phyloP scores from a whole-genome alignment of 2,113 vertebrate genomes.

The Pedionomus torquatus region DNA sequence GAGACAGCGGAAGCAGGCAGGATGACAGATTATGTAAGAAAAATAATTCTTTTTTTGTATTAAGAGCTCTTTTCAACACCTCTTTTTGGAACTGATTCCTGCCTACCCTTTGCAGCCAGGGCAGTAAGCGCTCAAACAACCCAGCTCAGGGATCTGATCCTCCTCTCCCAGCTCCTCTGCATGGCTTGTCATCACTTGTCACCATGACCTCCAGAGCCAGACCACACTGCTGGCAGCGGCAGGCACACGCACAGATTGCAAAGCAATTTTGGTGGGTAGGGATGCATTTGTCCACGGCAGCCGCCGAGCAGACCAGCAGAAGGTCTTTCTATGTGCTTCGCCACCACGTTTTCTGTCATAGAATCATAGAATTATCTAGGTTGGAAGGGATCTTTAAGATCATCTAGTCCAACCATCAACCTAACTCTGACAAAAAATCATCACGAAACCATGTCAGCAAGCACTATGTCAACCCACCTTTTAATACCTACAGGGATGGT shows the following conservation, averaged over 20 bases:
- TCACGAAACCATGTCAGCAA: no score
- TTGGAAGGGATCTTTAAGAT: no score
- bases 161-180: not conserved
- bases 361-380: no score
- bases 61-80: not conserved
- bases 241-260: not conserved
- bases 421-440: no score
- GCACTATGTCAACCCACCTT: no score
- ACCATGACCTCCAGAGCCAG: not conserved
- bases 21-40: not conserved
- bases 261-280: not conserved
- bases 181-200: not conserved
- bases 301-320: not conserved
- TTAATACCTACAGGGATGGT: no score
- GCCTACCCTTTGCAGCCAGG: not conserved
- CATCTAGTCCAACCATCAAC: no score
- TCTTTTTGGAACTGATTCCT: not conserved
- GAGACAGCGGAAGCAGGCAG: not conserved
- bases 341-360: not conserved
- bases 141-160: not conserved
- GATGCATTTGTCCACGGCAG: rapidly evolving
- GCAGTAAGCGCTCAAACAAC: not conserved
- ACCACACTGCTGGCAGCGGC: rapidly evolving
- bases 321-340: rapidly evolving
- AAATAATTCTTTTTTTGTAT: not conserved